Evolutionary conservation across 64 coral and sea anemone genomes (phyloP), one percentile per base, ranked within the genome.

Genomic region (Porites lutea): DNA sequence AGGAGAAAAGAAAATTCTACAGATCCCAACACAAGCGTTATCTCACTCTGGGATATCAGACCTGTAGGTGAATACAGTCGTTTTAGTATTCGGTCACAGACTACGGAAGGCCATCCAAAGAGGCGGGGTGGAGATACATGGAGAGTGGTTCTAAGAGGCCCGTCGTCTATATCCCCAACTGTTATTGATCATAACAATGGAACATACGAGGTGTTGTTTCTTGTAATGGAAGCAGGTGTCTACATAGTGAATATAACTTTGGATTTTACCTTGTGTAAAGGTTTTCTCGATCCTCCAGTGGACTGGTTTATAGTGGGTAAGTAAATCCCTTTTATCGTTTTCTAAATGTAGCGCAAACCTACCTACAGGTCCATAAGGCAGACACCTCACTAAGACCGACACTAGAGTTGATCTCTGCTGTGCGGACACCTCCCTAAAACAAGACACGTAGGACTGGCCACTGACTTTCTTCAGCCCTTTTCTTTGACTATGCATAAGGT

Each of bases 301-400:
- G 91, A 93, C 22, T 93, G 91, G 91, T 93, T 93, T 61, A 87
- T 93, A 13, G 44, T 82, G 55, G 91, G 91, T 93, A 43, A n/a
- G 69, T 74, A n/a, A n/a, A n/a, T 59, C 16, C 2, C 73, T 49
- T 5, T 75, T 15, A 75, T 13, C 10, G 53, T 11, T 55, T 11
- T 55, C 53, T n/a, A n/a, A n/a, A n/a, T n/a, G n/a, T n/a, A 55
- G 53, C 53, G 53, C 5, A 11, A 55, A 55, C 27, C 27, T 37
- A 37, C 27, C 27, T 37, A 37, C 27, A 37, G 0, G 27, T 37
- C 27, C 1, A 37, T 37, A 37, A 37, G 27, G 27, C 27, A 37
- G 27, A 37, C 27, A 37, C 27, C 27, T 37, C 27, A 37, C 27
- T 37, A 37, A 37, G 27, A 37, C 27, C 0, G 27, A 37, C 27